Evolutionary conservation across 1,140 invertebrate genomes (phyloP), one percentile per base, ranked within the genome.

Genomic region (Panulirus ornatus): DNA sequence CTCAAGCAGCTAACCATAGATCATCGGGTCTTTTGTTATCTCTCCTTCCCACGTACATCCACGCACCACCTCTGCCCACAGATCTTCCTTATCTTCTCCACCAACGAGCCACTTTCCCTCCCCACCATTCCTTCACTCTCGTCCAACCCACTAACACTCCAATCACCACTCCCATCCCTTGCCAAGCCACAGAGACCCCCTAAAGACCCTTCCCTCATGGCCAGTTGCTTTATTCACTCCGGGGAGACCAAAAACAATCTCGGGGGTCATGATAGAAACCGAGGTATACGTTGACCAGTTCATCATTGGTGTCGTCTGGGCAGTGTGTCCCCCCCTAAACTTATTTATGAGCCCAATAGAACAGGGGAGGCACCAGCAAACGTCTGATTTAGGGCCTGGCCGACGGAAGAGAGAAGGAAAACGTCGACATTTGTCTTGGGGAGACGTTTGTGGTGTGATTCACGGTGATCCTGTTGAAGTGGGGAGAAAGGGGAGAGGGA

Each of bases 311-410:
- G 82, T 22, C 82, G 63, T 84, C 82, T 84, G 82, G 38, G 30
- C 82, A 84, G 30, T 84, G 82, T 84, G n/a, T n/a, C n/a, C 82
- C 78, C 42, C 51, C 51, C 82, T 84, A 70, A 84, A 84, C 54
- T 71, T 84, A 84, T 84, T 84, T 84, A 84, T 70, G 82, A 40
- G 58, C 16, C 63, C 82, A 84, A 70, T 84, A 84, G 82, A 71
- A 84, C 11, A 84, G 82, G 47, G 54, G 81, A 63, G 54, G 51
- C 36, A 70, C 30, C 19, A 54, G 63, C n/a, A 79, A 73, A 51
- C n/a, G 71, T 36, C 70, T 85, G 70, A 85, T 71, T 54, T 84
- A 84, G 63, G 82, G 14, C 30, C 38, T 63, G 30, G 30, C 11
- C 47, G 79, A 42, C 82, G 38, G 82, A 71, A 85, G 66, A 38